Base-by-base conservation (phyloP, 1,140 invertebrate species). In the Drosophila setifemur region DNA sequence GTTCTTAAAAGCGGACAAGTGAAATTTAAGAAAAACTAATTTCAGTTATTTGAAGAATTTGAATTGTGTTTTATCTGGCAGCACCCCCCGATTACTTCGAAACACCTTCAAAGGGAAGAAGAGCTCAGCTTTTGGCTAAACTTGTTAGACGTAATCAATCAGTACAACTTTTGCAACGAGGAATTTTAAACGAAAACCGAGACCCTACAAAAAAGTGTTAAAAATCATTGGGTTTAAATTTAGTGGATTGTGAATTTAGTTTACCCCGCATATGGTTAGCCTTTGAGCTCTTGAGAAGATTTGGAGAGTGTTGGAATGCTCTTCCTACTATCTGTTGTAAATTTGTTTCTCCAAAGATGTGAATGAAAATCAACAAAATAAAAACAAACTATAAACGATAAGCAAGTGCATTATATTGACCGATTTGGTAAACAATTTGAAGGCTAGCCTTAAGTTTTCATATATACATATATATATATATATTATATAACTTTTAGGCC, bases 131-230 rank as follows among this genome's bases (percentile, higher is more conserved):
- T 61, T 63, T 64, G 60, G 37, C 33, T 29, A 43, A 79, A 70
- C 37, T 82, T 79, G 42, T 82, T 81, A 67, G 40, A 74, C 63
- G 53, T 74, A 71, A 79, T 53, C 48, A 60, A 73, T 57, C 52
- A 85, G 79, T 85, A 85, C 74, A 85, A 85, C 63, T 78, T 85
- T 85, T 53, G 79, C 81, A 85, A 85, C 79, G 78, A 85, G 74
- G 79, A 83, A 85, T 83, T 83, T 83, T 69, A 49, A 78, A 69
- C 33, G 31, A 78, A 67, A 31, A 18, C n/a, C n/a, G 31, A 26
- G 35, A 29, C 44, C 31, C 25, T n/a, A 9, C 5, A 33, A 9
- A 37, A 11, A 40, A 44, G 42, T 31, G 19, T 44, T 14, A 18
- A 37, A 12, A 29, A 45, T 66, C 31, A n/a, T n/a, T n/a, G n/a